These are phyloP conservation scores for Poeciliopsis presidionis DNA, from an alignment of 2,797 vertebrate genomes.

Conservation along the genomic window DNA sequence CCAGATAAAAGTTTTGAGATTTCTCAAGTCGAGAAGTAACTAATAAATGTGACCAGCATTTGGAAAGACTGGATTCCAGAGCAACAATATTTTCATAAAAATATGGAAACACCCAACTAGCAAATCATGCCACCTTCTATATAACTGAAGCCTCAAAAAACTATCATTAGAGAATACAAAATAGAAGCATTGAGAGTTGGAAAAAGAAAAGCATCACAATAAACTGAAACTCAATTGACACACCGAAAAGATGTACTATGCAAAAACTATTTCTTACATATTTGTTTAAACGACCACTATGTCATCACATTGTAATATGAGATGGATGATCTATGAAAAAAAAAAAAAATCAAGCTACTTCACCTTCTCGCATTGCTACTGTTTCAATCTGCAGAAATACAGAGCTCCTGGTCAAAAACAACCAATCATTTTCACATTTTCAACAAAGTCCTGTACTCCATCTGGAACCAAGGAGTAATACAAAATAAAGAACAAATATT, in stretches of 20 bases:
- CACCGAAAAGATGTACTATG: too few species aligned
- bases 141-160: background rate
- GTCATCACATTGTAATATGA: too few species aligned
- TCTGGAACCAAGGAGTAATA: background rate
- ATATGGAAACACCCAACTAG: too few species aligned
- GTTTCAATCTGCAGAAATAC: too few species aligned
- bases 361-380: too few species aligned
- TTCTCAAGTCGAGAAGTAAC: background rate
- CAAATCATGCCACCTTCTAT: background rate
- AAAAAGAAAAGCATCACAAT: background rate
- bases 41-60: background rate
- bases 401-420: too few species aligned
- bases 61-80: background rate
- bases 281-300: too few species aligned
- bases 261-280: too few species aligned
- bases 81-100: background rate
- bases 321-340: too few species aligned
- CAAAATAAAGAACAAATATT: background rate
- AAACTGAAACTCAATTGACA: background rate
- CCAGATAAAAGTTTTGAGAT: slow-evolving; percentile 13
- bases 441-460: background rate
- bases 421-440: background rate
- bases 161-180: background rate
- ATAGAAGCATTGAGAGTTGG: background rate
- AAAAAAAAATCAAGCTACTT: too few species aligned